Evolutionary conservation across 2,888 invertebrate genomes (phyloP).

Genomic region (Taenaris catops): DNA sequence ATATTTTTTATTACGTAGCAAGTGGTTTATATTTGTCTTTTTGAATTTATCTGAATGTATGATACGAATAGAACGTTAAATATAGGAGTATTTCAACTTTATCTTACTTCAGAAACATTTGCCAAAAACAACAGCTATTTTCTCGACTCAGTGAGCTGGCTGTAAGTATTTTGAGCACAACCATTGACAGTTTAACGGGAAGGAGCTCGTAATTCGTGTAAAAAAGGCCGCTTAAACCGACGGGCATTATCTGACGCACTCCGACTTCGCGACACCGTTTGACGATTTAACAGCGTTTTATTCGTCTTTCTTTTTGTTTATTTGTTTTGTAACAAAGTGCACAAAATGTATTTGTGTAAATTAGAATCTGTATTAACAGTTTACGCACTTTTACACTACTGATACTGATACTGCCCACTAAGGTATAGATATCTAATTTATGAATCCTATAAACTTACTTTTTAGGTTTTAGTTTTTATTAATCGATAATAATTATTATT

Average conservation of each 20-base stretch:
- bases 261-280: constrained; percentile 1
- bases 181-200: constrained; percentile 14
- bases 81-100: constrained; percentile 3
- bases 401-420: too few species aligned
- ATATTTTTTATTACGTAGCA: too few species aligned
- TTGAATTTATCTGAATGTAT: not conserved
- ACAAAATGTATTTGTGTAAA: too few species aligned
- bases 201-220: constrained; percentile 10
- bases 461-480: too few species aligned
- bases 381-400: too few species aligned
- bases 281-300: not conserved
- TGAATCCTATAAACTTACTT: too few species aligned
- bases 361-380: too few species aligned
- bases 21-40: too few species aligned
- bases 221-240: constrained; percentile 7
- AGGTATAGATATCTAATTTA: too few species aligned
- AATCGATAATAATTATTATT: too few species aligned
- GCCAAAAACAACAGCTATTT: constrained; percentile 8
- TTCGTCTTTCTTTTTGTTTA: constrained; percentile 1
- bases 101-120: constrained; percentile 3
- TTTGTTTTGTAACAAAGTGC: not conserved
- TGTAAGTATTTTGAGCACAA: constrained; percentile 8
- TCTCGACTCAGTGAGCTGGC: constrained; percentile 8
- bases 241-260: constrained; percentile 5
- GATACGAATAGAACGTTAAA: not conserved